Evolutionary conservation across 2,888 invertebrate genomes (phyloP).

Genomic region (Sinelater perroti): DNA sequence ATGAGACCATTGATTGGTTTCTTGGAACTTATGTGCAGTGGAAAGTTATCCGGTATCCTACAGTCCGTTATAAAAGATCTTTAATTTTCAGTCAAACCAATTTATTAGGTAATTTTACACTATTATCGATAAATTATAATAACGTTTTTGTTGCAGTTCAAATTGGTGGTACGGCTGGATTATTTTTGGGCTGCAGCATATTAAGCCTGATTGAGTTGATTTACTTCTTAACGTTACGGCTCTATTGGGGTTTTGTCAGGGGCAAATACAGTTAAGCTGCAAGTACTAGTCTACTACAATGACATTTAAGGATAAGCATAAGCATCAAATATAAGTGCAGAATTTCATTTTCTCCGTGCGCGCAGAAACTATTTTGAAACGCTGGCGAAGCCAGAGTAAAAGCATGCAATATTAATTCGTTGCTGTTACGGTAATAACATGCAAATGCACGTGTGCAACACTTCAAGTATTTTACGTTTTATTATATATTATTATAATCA

Average conservation of each 20-base stretch:
- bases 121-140: too few species aligned
- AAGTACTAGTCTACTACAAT: too few species aligned
- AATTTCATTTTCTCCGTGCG: not conserved
- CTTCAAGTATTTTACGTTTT: not conserved
- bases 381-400: slow-evolving; percentile 1
- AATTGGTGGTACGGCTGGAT: slow-evolving; percentile 62
- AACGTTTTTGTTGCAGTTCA: slow-evolving; percentile 54
- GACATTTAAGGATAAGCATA: not conserved
- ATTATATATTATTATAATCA: slow-evolving; percentile 19
- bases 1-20: slow-evolving; percentile 39
- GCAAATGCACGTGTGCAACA: slow-evolving; percentile 35
- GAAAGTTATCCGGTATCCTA: slow-evolving; percentile 50
- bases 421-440: slow-evolving; percentile 18
- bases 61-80: slow-evolving; percentile 51
- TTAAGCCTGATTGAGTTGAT: slow-evolving; percentile 59
- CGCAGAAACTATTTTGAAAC: not conserved
- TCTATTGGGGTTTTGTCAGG: slow-evolving; percentile 19
- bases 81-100: slow-evolving; percentile 58
- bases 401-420: slow-evolving; percentile 34
- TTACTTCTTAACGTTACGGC: slow-evolving; percentile 52
- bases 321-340: not conserved
- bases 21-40: slow-evolving; percentile 50
- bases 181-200: slow-evolving; percentile 62
- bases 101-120: slow-evolving; percentile 60
- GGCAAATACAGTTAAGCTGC: slow-evolving; percentile 10